Evolutionary conservation across 2,888 invertebrate species (phyloP), one percentile per base, ranked within the genome.

Genomic region (Stenodera caucasica): DNA sequence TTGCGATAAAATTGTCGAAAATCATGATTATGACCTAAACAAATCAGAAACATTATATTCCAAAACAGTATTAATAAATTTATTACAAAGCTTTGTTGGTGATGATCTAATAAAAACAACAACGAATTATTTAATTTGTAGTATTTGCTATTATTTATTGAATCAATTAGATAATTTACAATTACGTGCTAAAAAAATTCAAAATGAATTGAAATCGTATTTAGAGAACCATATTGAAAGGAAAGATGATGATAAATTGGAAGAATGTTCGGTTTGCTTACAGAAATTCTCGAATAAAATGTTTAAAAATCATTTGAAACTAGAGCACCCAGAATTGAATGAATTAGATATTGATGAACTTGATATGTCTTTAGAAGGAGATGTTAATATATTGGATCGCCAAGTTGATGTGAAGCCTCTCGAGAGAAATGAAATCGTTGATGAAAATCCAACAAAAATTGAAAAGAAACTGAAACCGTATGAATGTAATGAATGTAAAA

Each of bases 161-260:
- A 72, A 77, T 52, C 75, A 77, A 66, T 67, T 75, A 29, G 77
- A 77, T 69, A 53, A 57, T 26, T 63, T 75, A 32, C 65, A 72
- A 59, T 33, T 61, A 26, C 67, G 69, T 52, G 67, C 65, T 53
- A 68, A 67, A 55, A 63, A 67, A 52, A 65, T 76, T 40, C 60
- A 64, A 30, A 33, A 64, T 15, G 61, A 61, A 52, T 59, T 71
- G 18, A 65, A 61, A 40, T 51, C 53, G 18, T 67, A 61, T 60
- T 30, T 71, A 35, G 15, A 58, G 5, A 54, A 52, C 35, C 26
- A 11, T 49, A 33, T 35, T 14, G 15, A 55, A 58, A 51, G 61
- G 64, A 59, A 57, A 56, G 55, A 49, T 8, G n/a, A 57, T 57
- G 15, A 49, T 15, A 65, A 60, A 35, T 49, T 26, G 33, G 59